A percentile compares a stretch with the other conserved stretches of the same genome.
Evolutionary conservation across 2,113 vertebrate species (phyloP).

Genomic region (Mirza zaza): DNA sequence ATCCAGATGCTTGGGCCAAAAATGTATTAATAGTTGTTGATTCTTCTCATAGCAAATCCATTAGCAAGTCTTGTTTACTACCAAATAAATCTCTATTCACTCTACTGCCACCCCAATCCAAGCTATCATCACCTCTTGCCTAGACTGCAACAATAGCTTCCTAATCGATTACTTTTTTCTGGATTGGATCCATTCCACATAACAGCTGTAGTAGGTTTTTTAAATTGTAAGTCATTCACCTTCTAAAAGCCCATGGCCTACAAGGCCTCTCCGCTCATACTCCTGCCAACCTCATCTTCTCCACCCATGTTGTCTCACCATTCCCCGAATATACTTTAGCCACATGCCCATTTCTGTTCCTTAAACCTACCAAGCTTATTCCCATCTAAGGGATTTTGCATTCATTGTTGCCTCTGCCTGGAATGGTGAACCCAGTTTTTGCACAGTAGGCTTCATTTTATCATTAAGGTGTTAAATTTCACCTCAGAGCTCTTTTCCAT

Average conservation of each 20-base stretch:
- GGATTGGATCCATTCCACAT: not conserved
- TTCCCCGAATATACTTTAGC: not conserved
- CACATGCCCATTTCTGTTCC: not conserved
- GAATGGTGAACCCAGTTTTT: not conserved
- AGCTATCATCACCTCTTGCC: not conserved
- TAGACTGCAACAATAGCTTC: not conserved
- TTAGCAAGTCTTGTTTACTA: not conserved
- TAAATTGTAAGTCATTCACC: not conserved
- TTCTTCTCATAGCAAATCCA: not conserved
- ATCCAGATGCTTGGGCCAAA: not conserved
- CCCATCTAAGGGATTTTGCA: not conserved
- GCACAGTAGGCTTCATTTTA: not conserved
- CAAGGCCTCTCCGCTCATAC: not conserved
- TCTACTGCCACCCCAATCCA: not conserved
- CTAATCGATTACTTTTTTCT: not conserved
- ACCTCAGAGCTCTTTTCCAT: not conserved
- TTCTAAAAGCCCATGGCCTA: not conserved
- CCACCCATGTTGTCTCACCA: not conserved
- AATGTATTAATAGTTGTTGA: not conserved
- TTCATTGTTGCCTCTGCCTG: not conserved
- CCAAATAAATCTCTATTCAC: not conserved
- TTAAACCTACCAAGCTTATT: not conserved
- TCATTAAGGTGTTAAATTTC: slow-evolving; percentile 1
- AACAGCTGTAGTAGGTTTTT: not conserved
- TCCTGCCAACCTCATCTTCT: not conserved